Evolutionary conservation across 2,113 vertebrate species (phyloP), one percentile per base, ranked within the genome.

Genomic region (Brachypteracias leptosomus): DNA sequence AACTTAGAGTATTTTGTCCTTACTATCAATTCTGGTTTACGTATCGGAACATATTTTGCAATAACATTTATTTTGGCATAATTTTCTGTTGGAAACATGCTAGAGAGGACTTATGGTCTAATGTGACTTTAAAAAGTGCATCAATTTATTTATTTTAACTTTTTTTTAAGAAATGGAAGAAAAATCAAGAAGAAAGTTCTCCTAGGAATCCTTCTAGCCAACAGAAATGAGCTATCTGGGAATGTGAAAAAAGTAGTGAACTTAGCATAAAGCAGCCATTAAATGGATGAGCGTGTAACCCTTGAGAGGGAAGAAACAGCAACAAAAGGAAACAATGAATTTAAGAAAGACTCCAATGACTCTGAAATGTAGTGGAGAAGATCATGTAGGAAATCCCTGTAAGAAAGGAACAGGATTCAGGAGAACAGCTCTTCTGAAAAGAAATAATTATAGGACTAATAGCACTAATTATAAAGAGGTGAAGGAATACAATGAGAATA

Each of bases 391-490:
- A 58, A 68, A 40, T 5, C 6, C 12, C 25, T 72, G 33, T 4
- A 77, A 67, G 8, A 13, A 49, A 36, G 14, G 14, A 81, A 58
- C 0, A 16, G 1, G 10, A 63, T 55, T 79, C 28, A 47, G 19
- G 49, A 84, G 9, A 44, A 22, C 3, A 36, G 2, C 0, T 57
- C 2, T 46, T 85, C 8, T 0, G 5, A 35, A 42, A 35, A 70
- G 2, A 35, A 49, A 3, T 36, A 26, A 46, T 10, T 35, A 26
- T 21, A 72, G 3, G 4, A 26, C 5, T 63, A n/a, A 28, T 6
- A 61, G 1, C 11, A 4, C 2, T 71, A 54, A 25, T 10, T 66
- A 11, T 14, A 35, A 31, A 33, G 4, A 44, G 6, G 10, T 0
- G 2, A 73, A 80, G 1, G 1, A 87, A 74, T 47, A 47, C 7